These are phyloP conservation scores for Diarsia dahlii DNA, from an alignment of 2,888 invertebrate species.

Conservation along the genomic window DNA sequence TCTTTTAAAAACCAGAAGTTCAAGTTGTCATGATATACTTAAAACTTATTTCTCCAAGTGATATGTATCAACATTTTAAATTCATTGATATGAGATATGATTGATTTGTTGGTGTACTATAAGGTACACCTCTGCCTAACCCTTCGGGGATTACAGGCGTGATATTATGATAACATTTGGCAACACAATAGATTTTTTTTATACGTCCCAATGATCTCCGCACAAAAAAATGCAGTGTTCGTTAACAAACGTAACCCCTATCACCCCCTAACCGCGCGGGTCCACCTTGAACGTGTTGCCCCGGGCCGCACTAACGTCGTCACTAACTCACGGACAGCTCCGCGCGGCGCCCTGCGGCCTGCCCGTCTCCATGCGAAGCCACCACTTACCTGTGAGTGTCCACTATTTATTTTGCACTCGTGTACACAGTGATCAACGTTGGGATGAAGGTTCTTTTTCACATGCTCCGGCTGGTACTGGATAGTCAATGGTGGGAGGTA, in stretches of 20 bases:
- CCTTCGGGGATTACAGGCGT: no score
- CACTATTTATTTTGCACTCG: slow-evolving; percentile 37
- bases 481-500: not conserved
- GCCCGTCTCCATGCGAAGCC: slow-evolving; percentile 76
- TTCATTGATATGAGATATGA: not conserved
- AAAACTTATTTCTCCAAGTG: not conserved
- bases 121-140: no score
- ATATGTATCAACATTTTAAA: not conserved
- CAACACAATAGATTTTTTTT: not conserved
- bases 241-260: not conserved
- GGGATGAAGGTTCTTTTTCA: not conserved
- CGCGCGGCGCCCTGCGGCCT: slow-evolving; percentile 72
- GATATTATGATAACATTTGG: not conserved
- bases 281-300: slow-evolving; percentile 52
- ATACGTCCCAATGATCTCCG: not conserved
- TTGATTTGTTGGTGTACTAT: no score
- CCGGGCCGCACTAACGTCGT: slow-evolving; percentile 55
- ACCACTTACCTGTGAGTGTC: slow-evolving; percentile 81
- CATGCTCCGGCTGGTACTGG: no score
- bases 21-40: not conserved
- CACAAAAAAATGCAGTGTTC: not conserved
- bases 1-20: not conserved
- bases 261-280: not conserved
- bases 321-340: slow-evolving; percentile 71
- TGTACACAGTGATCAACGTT: slow-evolving; percentile 41